A percentile compares a stretch with the other conserved stretches of the same genome.
Conservation (phyloP, 1,140 invertebrate species). For the Littorina saxatilis region DNA sequence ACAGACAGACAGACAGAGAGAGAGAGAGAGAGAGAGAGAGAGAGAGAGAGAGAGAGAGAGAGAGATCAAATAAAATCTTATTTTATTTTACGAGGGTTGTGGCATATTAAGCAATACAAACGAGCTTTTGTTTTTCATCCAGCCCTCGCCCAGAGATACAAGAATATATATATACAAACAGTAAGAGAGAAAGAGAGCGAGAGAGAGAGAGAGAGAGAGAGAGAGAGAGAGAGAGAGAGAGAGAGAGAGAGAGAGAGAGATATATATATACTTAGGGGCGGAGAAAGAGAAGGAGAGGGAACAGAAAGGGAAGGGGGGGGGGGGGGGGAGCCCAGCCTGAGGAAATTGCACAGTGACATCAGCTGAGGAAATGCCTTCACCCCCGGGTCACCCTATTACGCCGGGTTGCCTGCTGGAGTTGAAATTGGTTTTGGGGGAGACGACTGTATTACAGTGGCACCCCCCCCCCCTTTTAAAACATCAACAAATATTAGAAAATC, state of each 20-base stretch:
- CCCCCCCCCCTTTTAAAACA: no score
- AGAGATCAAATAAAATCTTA: no score
- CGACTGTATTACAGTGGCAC: background rate
- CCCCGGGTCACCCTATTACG: no score
- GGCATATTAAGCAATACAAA: no score
- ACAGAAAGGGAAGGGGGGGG: background rate
- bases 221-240: background rate
- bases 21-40: no score
- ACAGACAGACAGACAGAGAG: no score
- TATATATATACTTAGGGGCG: background rate
- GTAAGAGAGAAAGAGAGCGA: background rate
- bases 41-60: no score
- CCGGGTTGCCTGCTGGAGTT: background rate
- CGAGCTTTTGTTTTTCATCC: no score
- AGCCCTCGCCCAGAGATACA: background rate
- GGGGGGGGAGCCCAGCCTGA: background rate
- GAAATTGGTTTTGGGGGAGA: background rate
- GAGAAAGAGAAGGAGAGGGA: background rate
- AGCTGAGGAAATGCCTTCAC: background rate
- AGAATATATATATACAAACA: background rate
- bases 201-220: background rate
- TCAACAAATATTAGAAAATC: background rate
- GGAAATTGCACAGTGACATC: background rate
- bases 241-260: no score
- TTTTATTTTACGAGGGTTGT: no score